Evolutionary conservation across 2,888 invertebrate species (phyloP).

Genomic region (Barypeithes pellucidus): DNA sequence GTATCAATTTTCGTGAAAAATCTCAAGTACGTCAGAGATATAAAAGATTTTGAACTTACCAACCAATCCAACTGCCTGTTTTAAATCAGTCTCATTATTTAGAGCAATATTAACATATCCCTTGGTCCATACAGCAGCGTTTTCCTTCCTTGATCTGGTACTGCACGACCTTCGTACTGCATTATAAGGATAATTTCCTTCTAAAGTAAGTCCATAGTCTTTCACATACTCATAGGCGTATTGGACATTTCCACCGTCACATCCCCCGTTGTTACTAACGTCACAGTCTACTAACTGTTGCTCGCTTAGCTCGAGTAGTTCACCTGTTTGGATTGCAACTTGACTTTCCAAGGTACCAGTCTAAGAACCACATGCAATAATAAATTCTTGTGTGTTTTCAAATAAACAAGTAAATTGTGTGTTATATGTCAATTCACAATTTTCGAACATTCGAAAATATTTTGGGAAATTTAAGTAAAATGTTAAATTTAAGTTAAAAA

Average conservation of each 20-base stretch:
- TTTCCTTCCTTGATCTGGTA: background rate
- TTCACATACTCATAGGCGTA: constrained; percentile 68
- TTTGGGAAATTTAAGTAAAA: too few relatives aligned
- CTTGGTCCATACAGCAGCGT: too few relatives aligned
- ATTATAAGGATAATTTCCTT: constrained; percentile 66
- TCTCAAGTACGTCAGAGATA: too few relatives aligned
- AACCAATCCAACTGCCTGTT: too few relatives aligned
- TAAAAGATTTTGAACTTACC: too few relatives aligned
- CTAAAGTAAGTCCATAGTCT: constrained; percentile 65
- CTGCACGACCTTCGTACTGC: constrained; percentile 59
- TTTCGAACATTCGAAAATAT: too few relatives aligned
- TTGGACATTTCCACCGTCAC: constrained; percentile 68
- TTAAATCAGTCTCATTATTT: too few relatives aligned
- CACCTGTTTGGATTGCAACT: constrained; percentile 55
- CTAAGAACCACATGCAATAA: background rate
- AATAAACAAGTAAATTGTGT: too few relatives aligned
- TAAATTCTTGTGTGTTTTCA: background rate
- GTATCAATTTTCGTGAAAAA: too few relatives aligned
- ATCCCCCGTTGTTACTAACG: constrained; percentile 66
- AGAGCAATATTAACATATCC: too few relatives aligned
- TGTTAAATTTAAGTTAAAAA: too few relatives aligned
- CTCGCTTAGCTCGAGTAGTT: constrained; percentile 65
- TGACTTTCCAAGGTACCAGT: constrained; percentile 66
- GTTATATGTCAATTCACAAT: too few relatives aligned
- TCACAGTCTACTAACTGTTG: constrained; percentile 69